A percentile compares a stretch with the other conserved stretches of the same genome.
Evolutionary conservation across 1,140 invertebrate genomes (phyloP).

Genomic region (Halictus rubicundus): DNA sequence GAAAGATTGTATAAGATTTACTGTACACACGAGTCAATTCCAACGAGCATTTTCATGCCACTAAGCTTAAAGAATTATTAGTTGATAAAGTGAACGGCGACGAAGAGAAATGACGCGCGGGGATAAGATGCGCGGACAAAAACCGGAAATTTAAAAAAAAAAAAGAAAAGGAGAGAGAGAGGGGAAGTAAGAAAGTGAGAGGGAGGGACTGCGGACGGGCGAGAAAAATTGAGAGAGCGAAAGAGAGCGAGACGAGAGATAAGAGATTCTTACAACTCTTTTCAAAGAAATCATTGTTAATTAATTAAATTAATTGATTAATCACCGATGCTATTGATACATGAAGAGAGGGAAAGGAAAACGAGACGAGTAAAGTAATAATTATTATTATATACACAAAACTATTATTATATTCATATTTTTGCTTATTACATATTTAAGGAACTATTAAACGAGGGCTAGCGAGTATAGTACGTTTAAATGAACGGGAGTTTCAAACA

Average conservation of each 20-base stretch:
- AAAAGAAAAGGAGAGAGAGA: slow-evolving; percentile 22
- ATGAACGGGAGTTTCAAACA: neutral
- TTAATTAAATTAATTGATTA: slow-evolving; percentile 74
- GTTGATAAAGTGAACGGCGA: slow-evolving; percentile 64
- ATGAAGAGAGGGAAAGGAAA: slow-evolving; percentile 71
- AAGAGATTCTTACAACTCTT: slow-evolving; percentile 70
- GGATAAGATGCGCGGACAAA: too few species aligned
- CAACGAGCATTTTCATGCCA: slow-evolving; percentile 81
- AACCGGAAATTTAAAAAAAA: slow-evolving; percentile 9
- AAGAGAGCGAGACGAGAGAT: slow-evolving; percentile 27
- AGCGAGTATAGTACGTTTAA: slow-evolving; percentile 63
- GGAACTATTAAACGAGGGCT: slow-evolving; percentile 73
- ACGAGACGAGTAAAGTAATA: slow-evolving; percentile 71
- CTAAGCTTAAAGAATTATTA: slow-evolving; percentile 78
- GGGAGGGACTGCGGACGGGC: slow-evolving; percentile 37
- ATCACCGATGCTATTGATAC: slow-evolving; percentile 76
- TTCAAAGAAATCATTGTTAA: slow-evolving; percentile 77
- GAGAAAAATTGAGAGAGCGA: slow-evolving; percentile 39
- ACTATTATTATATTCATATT: slow-evolving; percentile 80
- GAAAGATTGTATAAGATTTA: slow-evolving; percentile 57
- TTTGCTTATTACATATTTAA: slow-evolving; percentile 79
- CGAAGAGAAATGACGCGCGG: slow-evolving; percentile 12
- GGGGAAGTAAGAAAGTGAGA: slow-evolving; percentile 29
- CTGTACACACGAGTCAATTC: slow-evolving; percentile 80
- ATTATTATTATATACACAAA: slow-evolving; percentile 75